Evolutionary conservation across 2,113 vertebrate species (phyloP), one percentile per base, ranked within the genome.

Genomic region (Leptocoma aspasia): DNA sequence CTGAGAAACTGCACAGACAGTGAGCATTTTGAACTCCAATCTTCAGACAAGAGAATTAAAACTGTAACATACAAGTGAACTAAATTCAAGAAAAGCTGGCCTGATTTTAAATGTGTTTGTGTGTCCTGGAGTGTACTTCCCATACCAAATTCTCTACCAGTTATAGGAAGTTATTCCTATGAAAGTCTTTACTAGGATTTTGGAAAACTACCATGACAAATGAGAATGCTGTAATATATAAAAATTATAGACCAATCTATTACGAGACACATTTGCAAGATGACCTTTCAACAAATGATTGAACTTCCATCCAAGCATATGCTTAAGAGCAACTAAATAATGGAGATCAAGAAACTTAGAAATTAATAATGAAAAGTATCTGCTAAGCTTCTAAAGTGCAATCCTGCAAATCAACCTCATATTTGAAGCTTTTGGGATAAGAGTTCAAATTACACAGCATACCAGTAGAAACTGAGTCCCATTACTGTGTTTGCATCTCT

Each of bases 201-300:
- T 21, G 12, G 41, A 79, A 95, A 91, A 89, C 17, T 30, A 89
- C 30, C 21, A 31, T 8, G 18, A 71, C 5, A 60, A 63, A 76
- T 20, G 20, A 65, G 16, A 70, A 63, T 66, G 39, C 10, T 66
- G 37, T 30, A 28, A 84, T 22, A 81, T 2, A 6, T 15, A 54
- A 41, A 24, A 87, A 72, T 64, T 60, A 70, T 1, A 61, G 23
- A 45, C 9, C 45, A 20, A 33, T 15, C 21, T 44, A 44, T 33
- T 22, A 44, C 6, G 19, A 71, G 15, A 65, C 3, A 3, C 15
- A 77, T 24, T 65, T 69, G 26, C 35, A 75, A 0, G 0, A 27
- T 14, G 2, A 39, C 8, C 26, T 85, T 92, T 66, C n/a, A 15
- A 79, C 50, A 91, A 82, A 63, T 3, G 7, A 89, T 0, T 63